Conservation (phyloP, 2,113 vertebrate genomes). For the Sceloporus tristichus region DNA sequence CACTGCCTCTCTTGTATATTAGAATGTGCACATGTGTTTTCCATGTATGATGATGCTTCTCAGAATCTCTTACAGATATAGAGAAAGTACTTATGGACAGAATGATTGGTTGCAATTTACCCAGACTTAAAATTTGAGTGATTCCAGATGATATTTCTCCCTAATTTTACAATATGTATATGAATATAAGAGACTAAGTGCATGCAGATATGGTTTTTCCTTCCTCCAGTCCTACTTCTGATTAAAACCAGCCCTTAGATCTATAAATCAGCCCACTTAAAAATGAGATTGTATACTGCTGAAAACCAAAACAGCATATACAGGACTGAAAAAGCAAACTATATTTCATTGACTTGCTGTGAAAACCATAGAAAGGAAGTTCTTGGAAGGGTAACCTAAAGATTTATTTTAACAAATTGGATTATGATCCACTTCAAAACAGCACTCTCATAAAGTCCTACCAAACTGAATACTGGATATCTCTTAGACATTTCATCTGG, state of each 20-base stretch:
- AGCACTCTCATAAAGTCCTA: conserved; percentile 29
- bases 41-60: neutral
- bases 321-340: conserved; percentile 51
- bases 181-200: conserved; percentile 54
- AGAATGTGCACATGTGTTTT: conserved; percentile 31
- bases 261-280: conserved; percentile 58
- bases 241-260: conserved; percentile 56
- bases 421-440: conserved; percentile 50
- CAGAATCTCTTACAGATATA: neutral
- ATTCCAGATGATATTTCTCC: conserved; percentile 44
- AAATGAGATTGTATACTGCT: conserved; percentile 56
- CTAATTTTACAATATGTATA: conserved; percentile 53
- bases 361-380: conserved; percentile 15
- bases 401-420: conserved; percentile 32
- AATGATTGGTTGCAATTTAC: conserved; percentile 29
- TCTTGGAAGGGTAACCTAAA: conserved; percentile 31
- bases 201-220: conserved; percentile 43
- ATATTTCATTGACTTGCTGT: neutral
- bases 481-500: conserved; percentile 30
- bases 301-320: conserved; percentile 46
- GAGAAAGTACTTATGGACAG: neutral
- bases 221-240: conserved; percentile 48
- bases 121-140: conserved; percentile 32
- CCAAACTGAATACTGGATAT: conserved; percentile 40
- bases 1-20: conserved; percentile 31